A percentile compares a stretch with the other conserved stretches of the same genome.
phyloP scores from a whole-genome alignment of 2,113 vertebrate genomes.

The Lonchura striata region DNA sequence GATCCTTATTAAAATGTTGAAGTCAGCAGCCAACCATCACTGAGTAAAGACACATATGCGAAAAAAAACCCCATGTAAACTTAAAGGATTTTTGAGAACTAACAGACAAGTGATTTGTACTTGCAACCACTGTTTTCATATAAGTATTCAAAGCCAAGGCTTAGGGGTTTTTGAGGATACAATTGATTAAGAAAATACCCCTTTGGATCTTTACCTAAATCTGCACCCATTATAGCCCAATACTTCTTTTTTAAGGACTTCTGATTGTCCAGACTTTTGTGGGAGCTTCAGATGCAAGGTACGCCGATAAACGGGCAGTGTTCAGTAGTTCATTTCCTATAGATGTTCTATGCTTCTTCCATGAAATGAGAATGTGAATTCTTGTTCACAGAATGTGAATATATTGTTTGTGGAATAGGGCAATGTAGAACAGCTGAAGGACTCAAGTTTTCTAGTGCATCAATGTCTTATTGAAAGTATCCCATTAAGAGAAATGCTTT shows the following conservation, averaged over 20 bases:
- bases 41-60: neutral
- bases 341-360: neutral
- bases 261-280: neutral
- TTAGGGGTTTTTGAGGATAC: neutral
- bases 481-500: neutral
- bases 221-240: neutral
- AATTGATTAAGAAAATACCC: neutral
- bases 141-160: neutral
- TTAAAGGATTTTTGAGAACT: neutral
- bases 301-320: neutral
- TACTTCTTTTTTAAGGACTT: neutral
- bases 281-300: neutral
- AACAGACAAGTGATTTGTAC: neutral
- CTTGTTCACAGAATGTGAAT: neutral
- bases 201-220: neutral
- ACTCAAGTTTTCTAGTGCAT: neutral
- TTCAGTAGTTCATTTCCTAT: neutral
- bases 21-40: neutral
- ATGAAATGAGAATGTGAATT: neutral
- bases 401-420: accelerated
- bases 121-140: neutral
- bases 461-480: neutral
- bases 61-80: neutral
- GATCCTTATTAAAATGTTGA: neutral
- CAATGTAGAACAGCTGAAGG: neutral